These are phyloP conservation scores for Gnatocerus cornutus DNA, from an alignment of 2,888 invertebrate genomes.

Conservation along the genomic window DNA sequence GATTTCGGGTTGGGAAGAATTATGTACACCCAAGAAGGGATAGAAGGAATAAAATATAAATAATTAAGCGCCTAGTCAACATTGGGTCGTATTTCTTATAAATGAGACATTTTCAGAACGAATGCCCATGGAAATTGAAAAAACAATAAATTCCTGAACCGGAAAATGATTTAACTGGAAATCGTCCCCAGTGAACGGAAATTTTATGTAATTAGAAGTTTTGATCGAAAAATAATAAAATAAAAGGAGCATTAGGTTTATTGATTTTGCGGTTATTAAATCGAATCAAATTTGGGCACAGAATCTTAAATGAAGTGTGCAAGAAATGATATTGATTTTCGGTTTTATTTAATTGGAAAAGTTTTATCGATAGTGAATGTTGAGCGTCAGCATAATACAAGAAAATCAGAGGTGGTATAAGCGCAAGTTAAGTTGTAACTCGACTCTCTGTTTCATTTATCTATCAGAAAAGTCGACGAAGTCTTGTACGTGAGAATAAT, in stretches of 20 bases:
- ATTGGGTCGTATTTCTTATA: slow-evolving; percentile 45
- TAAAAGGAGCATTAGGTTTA: slow-evolving; percentile 8
- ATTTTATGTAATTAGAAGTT: slow-evolving; percentile 14
- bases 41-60: slow-evolving; percentile 49
- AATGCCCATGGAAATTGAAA: slow-evolving; percentile 32
- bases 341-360: slow-evolving; percentile 37
- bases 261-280: slow-evolving; percentile 13
- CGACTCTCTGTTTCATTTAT: slow-evolving; percentile 48
- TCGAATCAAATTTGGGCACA: slow-evolving; percentile 22
- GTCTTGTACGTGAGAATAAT: slow-evolving; percentile 51
- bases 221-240: slow-evolving; percentile 14
- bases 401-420: slow-evolving; percentile 29
- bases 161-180: slow-evolving; percentile 17
- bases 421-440: slow-evolving; percentile 24
- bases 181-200: slow-evolving; percentile 2
- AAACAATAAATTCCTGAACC: slow-evolving; percentile 31
- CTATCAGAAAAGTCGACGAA: slow-evolving; percentile 45
- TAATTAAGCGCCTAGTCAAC: slow-evolving; percentile 49
- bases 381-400: slow-evolving; percentile 36
- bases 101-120: slow-evolving; percentile 38
- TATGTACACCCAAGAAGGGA: slow-evolving; percentile 48
- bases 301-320: slow-evolving; percentile 27
- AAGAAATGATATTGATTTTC: slow-evolving; percentile 27
- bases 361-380: slow-evolving; percentile 41
- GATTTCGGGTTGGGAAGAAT: slow-evolving; percentile 46